Base-by-base conservation (phyloP, 2,888 invertebrate species). In the Aphrophora alni region DNA sequence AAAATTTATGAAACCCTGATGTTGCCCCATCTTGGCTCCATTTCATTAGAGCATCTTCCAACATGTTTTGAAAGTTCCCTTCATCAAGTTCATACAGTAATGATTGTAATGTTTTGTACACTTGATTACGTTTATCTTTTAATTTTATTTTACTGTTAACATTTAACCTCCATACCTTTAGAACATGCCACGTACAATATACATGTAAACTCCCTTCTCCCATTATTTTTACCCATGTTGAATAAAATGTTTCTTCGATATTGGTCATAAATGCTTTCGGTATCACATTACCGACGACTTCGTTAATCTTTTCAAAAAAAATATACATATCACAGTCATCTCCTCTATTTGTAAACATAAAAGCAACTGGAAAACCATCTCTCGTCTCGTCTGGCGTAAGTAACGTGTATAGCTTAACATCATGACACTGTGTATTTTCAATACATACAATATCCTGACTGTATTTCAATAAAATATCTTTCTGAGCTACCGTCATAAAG, bases 201-300 rank as follows among this genome's bases (percentile, higher is more conserved):
- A 86, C 44, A 7, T 78, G 79, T 17, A 80, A 44, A 26, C 33
- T 69, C 0, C 76, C 72, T 28, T 21, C 25, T 59, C 75, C 80
- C 85, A 86, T 86, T 8, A 84, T 76, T 14, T 76, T 28, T 1
- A 44, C 74, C 85, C 86, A 86, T 5, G 84, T 82, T 38, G 83
- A 85, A 59, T 83, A 86, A 72, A 84, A 86, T 14, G 78, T 51
- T 21, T 83, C 81, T 5, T 78, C 83, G 80, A 85, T 84, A 75
- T 86, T 85, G 0, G 85, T 85, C 85, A 86, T 86, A 75, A 86
- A 86, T 4, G 82, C 71, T 27, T 82, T 84, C 1, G 84, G 71
- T 76, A 3, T 10, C 59, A 59, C 4, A 21, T 5, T 25, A 1
- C 84, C 85, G 38, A 80, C 74, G 10, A 80, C 72, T 4, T 59